phyloP scores from a whole-genome alignment of 2,113 vertebrate species.

The Oncorhynchus nerka region DNA sequence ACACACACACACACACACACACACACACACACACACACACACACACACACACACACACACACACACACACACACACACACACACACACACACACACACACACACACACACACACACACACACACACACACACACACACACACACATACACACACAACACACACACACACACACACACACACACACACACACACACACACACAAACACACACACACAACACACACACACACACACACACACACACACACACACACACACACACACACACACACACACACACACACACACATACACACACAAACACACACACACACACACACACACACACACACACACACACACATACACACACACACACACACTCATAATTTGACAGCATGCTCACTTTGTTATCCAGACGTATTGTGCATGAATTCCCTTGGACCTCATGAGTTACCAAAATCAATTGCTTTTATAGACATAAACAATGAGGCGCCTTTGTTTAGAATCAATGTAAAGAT shows the following conservation, averaged over 20 bases:
- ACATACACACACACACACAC: background rate
- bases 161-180: too few relatives aligned
- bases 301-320: background rate
- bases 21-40: background rate
- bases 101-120: too few relatives aligned
- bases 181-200: too few relatives aligned
- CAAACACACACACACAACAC: too few relatives aligned
- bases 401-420: background rate
- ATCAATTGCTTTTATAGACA: background rate
- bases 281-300: too few relatives aligned
- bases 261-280: too few relatives aligned
- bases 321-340: background rate
- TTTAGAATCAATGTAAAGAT: background rate
- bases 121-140: too few relatives aligned
- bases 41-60: background rate
- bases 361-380: background rate
- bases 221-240: too few relatives aligned
- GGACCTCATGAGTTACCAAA: background rate
- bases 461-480: background rate
- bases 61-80: background rate
- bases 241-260: too few relatives aligned
- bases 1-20: background rate
- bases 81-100: background rate
- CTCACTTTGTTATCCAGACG: background rate
- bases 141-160: too few relatives aligned